Conservation (phyloP, 2,888 invertebrate species). For the Phaonia tiefii region DNA sequence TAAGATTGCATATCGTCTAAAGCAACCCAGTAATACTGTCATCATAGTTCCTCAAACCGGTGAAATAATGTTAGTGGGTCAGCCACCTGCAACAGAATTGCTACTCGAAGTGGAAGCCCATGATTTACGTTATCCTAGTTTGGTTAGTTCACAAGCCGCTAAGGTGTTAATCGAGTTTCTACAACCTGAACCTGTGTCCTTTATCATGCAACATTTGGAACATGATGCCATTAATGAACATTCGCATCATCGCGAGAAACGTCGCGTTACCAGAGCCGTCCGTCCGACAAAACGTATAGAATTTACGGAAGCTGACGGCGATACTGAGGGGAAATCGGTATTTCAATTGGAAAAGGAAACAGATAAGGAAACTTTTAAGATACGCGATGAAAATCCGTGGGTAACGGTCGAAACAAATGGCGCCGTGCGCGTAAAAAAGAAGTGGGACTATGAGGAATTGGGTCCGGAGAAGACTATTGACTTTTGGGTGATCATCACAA, state of each 20-base stretch:
- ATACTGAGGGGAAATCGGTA: constrained; percentile 92
- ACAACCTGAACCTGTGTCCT: constrained; percentile 82
- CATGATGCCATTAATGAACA: constrained; percentile 80
- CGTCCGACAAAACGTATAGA: constrained; percentile 96
- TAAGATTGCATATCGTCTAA: constrained; percentile 91
- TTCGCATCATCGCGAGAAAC: constrained; percentile 86
- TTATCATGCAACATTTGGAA: constrained; percentile 83
- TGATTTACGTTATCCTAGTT: constrained; percentile 88
- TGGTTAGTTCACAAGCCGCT: constrained; percentile 86
- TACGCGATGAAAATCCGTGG: constrained; percentile 96
- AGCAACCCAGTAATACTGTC: constrained; percentile 89
- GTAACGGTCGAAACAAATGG: constrained; percentile 95
- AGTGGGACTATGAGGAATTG: constrained; percentile 97
- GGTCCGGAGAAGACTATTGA: constrained; percentile 97
- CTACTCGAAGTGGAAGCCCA: constrained; percentile 91
- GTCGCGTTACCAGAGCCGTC: constrained; percentile 93
- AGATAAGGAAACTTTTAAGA: constrained; percentile 95
- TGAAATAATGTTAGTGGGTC: constrained; percentile 90
- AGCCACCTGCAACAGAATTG: constrained; percentile 84
- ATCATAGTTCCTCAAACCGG: constrained; percentile 97
- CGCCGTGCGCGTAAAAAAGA: constrained; percentile 95
- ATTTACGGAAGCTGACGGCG: constrained; percentile 94
- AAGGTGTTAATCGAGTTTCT: constrained; percentile 89
- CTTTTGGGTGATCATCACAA: constrained; percentile 97
- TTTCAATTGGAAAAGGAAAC: constrained; percentile 95